Percentiles rank a stretch among this genome's conserved stretches.
These are phyloP conservation scores for Bombus cullumanus DNA, from an alignment of 1,140 invertebrate genomes.

Conservation along the genomic window DNA sequence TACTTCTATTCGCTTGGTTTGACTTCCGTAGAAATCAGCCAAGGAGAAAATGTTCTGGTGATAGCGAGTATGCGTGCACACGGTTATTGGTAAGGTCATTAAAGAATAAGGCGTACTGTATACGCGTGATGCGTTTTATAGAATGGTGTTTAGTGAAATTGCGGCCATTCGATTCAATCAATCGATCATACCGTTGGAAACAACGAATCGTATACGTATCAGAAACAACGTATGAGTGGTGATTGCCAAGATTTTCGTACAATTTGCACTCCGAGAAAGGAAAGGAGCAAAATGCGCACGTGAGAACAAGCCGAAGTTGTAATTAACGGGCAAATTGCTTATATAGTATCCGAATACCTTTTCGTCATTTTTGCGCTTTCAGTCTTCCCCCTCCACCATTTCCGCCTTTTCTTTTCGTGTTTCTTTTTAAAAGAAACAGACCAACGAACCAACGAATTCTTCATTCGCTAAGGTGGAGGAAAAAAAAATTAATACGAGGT, in stretches of 20 bases:
- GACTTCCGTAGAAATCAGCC: conserved; percentile 2
- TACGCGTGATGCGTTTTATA: not conserved
- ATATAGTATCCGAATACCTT: conserved; percentile 24
- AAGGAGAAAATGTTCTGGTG: not conserved
- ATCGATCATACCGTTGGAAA: conserved; percentile 10
- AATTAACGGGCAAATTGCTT: conserved; percentile 49
- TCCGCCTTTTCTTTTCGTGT: not conserved
- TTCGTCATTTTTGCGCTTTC: conserved; percentile 52
- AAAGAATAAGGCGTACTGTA: conserved; percentile 8
- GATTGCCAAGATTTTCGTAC: conserved; percentile 37
- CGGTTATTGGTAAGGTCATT: conserved; percentile 24
- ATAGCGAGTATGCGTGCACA: not conserved
- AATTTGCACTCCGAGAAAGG: not conserved
- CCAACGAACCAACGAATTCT: conserved; percentile 23
- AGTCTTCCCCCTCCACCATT: not conserved
- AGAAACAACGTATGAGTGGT: too few relatives aligned
- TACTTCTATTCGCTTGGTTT: not conserved
- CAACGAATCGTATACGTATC: not conserved
- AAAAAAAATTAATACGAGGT: conserved; percentile 44
- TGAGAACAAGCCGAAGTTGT: conserved; percentile 38
- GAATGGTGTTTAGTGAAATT: conserved; percentile 7
- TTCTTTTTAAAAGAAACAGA: not conserved
- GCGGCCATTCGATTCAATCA: conserved; percentile 42
- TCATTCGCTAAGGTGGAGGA: conserved; percentile 33
- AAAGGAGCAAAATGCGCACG: conserved; percentile 34